Percentiles rank a stretch among this genome's conserved stretches.
Conservation (phyloP, 2,797 vertebrate genomes). For the Mallotus villosus region DNA sequence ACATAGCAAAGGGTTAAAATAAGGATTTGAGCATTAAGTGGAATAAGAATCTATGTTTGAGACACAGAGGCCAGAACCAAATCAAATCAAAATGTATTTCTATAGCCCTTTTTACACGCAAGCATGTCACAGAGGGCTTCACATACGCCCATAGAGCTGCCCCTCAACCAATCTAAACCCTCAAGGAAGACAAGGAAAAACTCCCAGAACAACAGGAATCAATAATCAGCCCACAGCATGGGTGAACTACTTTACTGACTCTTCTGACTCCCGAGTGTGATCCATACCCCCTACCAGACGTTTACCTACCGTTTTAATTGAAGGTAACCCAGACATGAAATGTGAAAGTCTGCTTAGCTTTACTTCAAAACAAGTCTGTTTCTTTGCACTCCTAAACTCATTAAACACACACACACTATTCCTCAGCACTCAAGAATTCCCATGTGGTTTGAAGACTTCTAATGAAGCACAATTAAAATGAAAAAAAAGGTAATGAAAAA, state of each 20-base stretch:
- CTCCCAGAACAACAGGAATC: conserved; percentile 19
- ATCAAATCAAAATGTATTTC: no score
- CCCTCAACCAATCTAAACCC: no score
- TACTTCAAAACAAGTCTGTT: conserved; percentile 55
- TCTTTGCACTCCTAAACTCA: conserved; percentile 41
- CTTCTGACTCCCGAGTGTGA: no score
- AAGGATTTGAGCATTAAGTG: conserved; percentile 25
- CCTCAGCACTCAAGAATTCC: conserved; percentile 64
- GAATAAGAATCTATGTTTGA: conserved; percentile 8
- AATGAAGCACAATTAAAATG: conserved; percentile 70
- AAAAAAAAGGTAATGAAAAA: conserved; percentile 66
- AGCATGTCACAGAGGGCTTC: no score
- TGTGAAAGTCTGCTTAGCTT: conserved; percentile 33
- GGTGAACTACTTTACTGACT: background rate
- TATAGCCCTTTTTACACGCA: no score
- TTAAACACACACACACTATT: conserved; percentile 47
- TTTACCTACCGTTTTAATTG: conserved; percentile 21
- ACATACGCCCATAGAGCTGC: no score
- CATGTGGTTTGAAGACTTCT: conserved; percentile 64
- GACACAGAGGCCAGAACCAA: conserved; percentile 26
- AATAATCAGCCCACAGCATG: conserved; percentile 18
- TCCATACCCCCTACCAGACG: conserved; percentile 25
- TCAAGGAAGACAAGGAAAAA: no score
- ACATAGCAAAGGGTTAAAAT: conserved; percentile 17
- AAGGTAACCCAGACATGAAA: conserved; percentile 36